Base-by-base conservation (phyloP, 35 echinoderm and acorn worm genomes). In the Stichopus chloronotus region DNA sequence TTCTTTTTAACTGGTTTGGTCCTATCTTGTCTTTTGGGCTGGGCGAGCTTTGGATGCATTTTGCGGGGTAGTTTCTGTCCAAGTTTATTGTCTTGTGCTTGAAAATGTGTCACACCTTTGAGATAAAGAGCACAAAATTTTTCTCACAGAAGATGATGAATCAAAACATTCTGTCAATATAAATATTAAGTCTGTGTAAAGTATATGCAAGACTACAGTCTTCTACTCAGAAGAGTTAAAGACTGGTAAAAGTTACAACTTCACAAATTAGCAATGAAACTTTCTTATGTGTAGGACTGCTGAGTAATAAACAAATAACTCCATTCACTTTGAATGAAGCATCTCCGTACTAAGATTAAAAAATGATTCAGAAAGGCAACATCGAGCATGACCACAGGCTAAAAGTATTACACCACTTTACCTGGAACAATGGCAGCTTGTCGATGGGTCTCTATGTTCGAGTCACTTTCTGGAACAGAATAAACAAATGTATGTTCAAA, bases 401-500 rank as follows among this genome's bases (percentile, higher is more conserved):
- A 9, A 88, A 21, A n/a, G 57, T 30, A 13, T 21, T 8, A 93
- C 43, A 59, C 76, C n/a, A 58, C 17, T 23, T 24, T 91, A 93
- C 92, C 92, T 56, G 92, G 92, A 60, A 93, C 92, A 87, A 72
- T 54, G 19, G 92, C 63, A 25, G 92, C 54, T 59, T 72, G 24
- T 13, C 85, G 20, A 6, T 60, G 21, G 21, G 9, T 58, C 5
- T 69, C 61, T 87, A 87, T 10, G 83, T 93, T 80, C 22, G 92
- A 63, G 87, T 93, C 92, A 93, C 92, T 93, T 78, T 93, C 92
- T 93, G 68, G 21, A 56, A n/a, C 11, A 7, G 21, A 84, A 77
- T 20, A 69, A 43, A 9, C 52, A n/a, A 56, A 56, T 56, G 19
- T 7, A 19, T 78, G 21, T 25, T 78, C 52, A n/a, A 71, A n/a